Evolutionary conservation across 2,797 vertebrate genomes (phyloP).

Genomic region (Phyllotis vaccarum): DNA sequence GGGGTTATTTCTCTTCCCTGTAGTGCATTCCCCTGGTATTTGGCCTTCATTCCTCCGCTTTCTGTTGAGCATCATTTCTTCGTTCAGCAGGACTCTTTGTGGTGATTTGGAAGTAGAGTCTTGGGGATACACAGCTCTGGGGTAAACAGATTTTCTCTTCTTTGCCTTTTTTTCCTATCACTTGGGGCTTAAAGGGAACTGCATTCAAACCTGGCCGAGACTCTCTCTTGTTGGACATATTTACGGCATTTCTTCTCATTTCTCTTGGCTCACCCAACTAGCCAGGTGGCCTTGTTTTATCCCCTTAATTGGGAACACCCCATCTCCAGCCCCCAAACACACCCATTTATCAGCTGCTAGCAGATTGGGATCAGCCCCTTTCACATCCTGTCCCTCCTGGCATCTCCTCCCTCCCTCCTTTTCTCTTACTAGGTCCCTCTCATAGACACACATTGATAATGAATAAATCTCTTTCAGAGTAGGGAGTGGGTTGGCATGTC

Average conservation of each 20-base stretch:
- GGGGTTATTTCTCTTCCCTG: background rate
- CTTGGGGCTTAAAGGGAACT: background rate
- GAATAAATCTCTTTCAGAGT: slow-evolving; percentile 81
- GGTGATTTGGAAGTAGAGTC: background rate
- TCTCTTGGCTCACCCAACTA: background rate
- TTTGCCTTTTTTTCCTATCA: background rate
- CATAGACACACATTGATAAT: slow-evolving; percentile 67
- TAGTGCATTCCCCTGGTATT: background rate
- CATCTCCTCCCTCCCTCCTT: background rate
- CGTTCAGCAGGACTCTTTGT: slow-evolving; percentile 1
- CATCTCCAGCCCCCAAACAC: slow-evolving; percentile 7
- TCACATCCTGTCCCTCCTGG: background rate
- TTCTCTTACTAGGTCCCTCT: slow-evolving; percentile 27
- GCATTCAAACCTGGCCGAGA: background rate
- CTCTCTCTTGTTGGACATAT: background rate
- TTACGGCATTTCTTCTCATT: slow-evolving; percentile 36
- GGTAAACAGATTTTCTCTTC: background rate
- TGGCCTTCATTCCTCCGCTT: background rate
- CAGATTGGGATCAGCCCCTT: background rate
- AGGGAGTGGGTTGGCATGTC: slow-evolving; percentile 74
- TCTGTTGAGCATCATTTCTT: background rate
- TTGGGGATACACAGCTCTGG: background rate
- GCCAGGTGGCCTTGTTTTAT: background rate
- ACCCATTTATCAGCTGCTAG: background rate
- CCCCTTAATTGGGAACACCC: slow-evolving; percentile 1